A percentile compares a stretch with the other conserved stretches of the same genome.
phyloP scores from a whole-genome alignment of 2,888 invertebrate species.

The Drosophila macrospina region DNA sequence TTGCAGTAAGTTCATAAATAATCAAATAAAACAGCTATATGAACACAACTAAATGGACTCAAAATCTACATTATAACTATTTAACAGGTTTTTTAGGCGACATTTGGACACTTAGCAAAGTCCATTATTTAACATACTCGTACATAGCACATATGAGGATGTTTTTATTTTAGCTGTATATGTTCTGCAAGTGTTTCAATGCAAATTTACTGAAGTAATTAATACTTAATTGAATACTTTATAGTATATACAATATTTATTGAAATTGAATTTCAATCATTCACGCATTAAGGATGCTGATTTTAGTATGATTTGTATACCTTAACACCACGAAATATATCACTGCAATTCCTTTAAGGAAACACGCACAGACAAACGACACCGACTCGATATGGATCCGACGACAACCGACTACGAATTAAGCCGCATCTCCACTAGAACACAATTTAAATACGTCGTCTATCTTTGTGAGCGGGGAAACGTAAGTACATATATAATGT shows the following conservation, averaged over 20 bases:
- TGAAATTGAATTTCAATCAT: neutral
- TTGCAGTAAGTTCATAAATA: too few species aligned
- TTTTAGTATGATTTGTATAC: constrained; percentile 35
- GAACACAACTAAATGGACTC: neutral
- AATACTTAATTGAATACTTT: neutral
- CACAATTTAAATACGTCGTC: constrained; percentile 71
- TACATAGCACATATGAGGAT: neutral
- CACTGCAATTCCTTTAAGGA: constrained; percentile 36
- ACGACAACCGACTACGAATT: constrained; percentile 75
- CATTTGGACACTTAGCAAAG: neutral
- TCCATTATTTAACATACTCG: neutral
- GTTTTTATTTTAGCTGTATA: neutral
- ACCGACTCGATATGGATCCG: constrained; percentile 60
- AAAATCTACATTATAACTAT: neutral
- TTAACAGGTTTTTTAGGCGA: neutral
- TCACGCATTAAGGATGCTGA: constrained; percentile 20
- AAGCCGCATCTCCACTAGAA: constrained; percentile 66
- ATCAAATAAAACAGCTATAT: neutral
- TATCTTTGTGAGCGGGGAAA: constrained; percentile 5
- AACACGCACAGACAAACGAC: constrained; percentile 27
- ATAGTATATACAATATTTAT: neutral
- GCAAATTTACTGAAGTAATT: neutral
- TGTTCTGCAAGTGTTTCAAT: neutral
- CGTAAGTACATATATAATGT: constrained; percentile 12
- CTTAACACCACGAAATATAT: constrained; percentile 41